These are phyloP conservation scores for Drosophila parthenogenetica DNA, from an alignment of 2,888 invertebrate genomes.

Conservation along the genomic window DNA sequence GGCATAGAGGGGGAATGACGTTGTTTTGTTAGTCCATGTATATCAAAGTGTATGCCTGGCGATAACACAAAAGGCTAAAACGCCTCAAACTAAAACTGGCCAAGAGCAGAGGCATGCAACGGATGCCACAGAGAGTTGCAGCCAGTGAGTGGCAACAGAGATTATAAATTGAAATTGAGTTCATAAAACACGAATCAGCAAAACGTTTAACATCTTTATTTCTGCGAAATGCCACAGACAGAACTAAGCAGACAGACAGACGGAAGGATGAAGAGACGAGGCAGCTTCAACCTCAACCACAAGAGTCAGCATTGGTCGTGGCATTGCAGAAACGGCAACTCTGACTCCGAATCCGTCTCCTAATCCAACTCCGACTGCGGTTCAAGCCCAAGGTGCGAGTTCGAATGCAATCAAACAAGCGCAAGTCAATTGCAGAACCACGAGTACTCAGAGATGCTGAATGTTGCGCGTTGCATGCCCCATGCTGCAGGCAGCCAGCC, in stretches of 20 bases:
- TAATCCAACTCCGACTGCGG: conserved; percentile 11
- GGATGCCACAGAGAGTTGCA: conserved; percentile 25
- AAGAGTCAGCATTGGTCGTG: conserved; percentile 57
- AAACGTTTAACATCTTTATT: conserved; percentile 84
- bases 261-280: conserved; percentile 7
- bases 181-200: conserved; percentile 84
- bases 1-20: conserved; percentile 17
- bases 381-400: conserved; percentile 72
- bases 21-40: conserved; percentile 60
- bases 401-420: conserved; percentile 80
- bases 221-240: conserved; percentile 73
- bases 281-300: conserved; percentile 57
- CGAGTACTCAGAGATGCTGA: conserved; percentile 39
- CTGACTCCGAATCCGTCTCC: conserved; percentile 1
- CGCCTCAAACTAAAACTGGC: conserved; percentile 61
- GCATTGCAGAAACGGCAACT: conserved; percentile 32
- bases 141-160: conserved; percentile 79
- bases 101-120: conserved; percentile 9
- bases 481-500: conserved; percentile 28
- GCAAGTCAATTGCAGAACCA: conserved; percentile 72
- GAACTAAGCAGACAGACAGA: not conserved
- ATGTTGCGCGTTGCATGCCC: conserved; percentile 33
- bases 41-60: conserved; percentile 69
- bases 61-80: conserved; percentile 80
- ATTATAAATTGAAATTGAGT: conserved; percentile 84